Conservation (phyloP, 2,113 vertebrate species). For the Toxotes chatareus region DNA sequence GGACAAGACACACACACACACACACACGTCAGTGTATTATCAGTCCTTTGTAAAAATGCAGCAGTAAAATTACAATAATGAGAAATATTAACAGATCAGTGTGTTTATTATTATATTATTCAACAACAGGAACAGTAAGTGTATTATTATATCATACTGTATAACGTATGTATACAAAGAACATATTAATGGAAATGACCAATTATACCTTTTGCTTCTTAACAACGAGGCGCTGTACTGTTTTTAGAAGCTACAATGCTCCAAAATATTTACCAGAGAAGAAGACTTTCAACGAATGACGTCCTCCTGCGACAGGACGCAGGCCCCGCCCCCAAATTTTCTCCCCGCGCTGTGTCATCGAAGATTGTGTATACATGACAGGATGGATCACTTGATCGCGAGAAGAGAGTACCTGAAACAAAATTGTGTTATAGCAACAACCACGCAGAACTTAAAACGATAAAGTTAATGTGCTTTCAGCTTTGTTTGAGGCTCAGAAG, state of each 20-base stretch:
- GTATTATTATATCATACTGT: not conserved
- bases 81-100: not conserved
- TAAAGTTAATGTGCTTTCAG: not conserved
- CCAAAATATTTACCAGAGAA: constrained; percentile 31
- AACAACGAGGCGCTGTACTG: constrained; percentile 13
- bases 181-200: not conserved
- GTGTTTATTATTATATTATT: not conserved
- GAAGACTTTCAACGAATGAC: constrained; percentile 51
- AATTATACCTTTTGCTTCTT: not conserved
- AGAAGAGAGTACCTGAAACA: not conserved
- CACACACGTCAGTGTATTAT: not conserved
- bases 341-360: constrained; percentile 51
- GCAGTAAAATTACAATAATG: not conserved
- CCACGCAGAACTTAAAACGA: accelerated
- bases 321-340: not conserved
- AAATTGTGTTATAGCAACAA: not conserved
- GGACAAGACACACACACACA: not conserved
- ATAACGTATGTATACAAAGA: not conserved
- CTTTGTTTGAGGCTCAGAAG: accelerated
- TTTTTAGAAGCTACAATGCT: not conserved
- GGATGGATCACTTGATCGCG: not conserved
- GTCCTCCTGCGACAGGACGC: not conserved
- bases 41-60: not conserved
- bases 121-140: not conserved
- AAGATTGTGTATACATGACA: constrained; percentile 42